Conservation (phyloP, 2,888 invertebrate genomes). For the Junonia oenone region DNA sequence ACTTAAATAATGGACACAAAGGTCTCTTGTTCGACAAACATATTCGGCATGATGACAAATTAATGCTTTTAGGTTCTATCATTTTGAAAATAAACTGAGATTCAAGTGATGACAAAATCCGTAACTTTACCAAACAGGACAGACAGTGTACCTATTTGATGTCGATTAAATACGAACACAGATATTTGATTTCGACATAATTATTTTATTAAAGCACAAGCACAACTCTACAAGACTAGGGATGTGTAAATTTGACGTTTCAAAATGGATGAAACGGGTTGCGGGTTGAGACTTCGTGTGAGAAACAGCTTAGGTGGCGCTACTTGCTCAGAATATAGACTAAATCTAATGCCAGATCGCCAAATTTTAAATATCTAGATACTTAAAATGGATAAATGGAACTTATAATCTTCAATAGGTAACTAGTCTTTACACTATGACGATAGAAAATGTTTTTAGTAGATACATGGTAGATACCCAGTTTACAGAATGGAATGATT, state of each 20-base stretch:
- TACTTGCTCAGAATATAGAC: too few species aligned
- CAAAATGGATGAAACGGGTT: not conserved
- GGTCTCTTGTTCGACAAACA: conserved; percentile 65
- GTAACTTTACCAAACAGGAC: conserved; percentile 39
- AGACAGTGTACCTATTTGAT: conserved; percentile 2
- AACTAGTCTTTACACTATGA: too few species aligned
- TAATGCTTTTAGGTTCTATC: conserved; percentile 48
- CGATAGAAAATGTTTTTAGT: too few species aligned
- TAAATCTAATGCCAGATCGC: too few species aligned
- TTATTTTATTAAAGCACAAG: conserved; percentile 2
- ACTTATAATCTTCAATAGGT: too few species aligned
- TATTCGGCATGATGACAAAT: conserved; percentile 67
- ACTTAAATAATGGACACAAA: conserved; percentile 67
- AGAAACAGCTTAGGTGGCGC: too few species aligned
- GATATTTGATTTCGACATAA: conserved; percentile 9
- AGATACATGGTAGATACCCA: too few species aligned
- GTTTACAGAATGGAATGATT: too few species aligned
- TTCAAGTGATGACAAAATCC: conserved; percentile 44
- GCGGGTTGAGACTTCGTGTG: not conserved
- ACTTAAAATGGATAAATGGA: too few species aligned
- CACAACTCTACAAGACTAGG: conserved; percentile 15
- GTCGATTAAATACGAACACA: conserved; percentile 23
- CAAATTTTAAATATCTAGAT: too few species aligned
- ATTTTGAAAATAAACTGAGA: conserved; percentile 40
- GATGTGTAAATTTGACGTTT: conserved; percentile 5